Evolutionary conservation across 2,113 vertebrate genomes (phyloP).

Genomic region (Ramphastos sulfuratus): DNA sequence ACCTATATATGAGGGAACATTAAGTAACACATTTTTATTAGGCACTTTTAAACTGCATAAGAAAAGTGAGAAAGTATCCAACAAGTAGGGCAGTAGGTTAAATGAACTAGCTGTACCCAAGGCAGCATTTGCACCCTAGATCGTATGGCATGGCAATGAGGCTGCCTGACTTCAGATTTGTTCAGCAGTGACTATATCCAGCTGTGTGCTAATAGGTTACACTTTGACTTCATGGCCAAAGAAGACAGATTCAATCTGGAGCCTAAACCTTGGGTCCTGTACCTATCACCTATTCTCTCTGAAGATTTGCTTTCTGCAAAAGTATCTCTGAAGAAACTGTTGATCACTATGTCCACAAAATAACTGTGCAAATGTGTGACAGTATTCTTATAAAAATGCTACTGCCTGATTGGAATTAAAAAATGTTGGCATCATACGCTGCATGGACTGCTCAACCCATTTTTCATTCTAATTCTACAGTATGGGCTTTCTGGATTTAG

Average conservation of each 20-base stretch:
- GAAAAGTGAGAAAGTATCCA: conserved; percentile 15
- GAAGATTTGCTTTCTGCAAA: not conserved
- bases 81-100: not conserved
- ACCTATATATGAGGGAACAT: conserved; percentile 13
- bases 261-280: not conserved
- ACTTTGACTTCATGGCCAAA: not conserved
- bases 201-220: not conserved
- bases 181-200: not conserved
- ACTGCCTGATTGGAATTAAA: not conserved
- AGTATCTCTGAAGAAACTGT: not conserved
- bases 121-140: not conserved
- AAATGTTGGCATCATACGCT: not conserved
- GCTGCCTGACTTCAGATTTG: not conserved
- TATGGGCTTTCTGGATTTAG: not conserved
- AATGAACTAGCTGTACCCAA: not conserved
- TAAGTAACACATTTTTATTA: conserved; percentile 52
- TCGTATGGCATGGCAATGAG: not conserved
- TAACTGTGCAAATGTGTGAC: not conserved
- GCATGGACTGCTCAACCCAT: not conserved
- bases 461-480: not conserved
- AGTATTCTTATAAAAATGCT: not conserved
- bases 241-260: not conserved
- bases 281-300: not conserved
- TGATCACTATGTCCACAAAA: not conserved
- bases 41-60: not conserved